Base-by-base conservation (phyloP, 1,140 invertebrate genomes). In the Spodoptera frugiperda region DNA sequence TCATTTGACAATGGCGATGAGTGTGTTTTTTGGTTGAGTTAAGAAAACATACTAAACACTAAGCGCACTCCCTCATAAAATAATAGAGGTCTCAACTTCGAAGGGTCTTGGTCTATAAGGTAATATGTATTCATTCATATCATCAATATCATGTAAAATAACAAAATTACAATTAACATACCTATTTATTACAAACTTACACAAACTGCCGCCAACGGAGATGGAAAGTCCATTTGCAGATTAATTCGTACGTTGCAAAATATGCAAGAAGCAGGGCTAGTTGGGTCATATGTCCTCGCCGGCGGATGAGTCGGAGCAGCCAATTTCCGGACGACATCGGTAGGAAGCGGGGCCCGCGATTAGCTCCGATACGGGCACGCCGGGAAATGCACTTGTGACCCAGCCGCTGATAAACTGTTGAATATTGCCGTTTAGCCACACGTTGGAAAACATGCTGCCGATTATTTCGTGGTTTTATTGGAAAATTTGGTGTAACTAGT, bases 331-430 rank as follows among this genome's bases (percentile, higher is more conserved):
- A 17, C 21, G 9, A 54, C 68, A 49, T 48, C 55, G 71, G 71
- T 49, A 59, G 71, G 71, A 73, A 73, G 55, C 54, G 39, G 44
- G 33, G 44, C 61, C 55, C 55, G 14, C 71, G 71, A 73, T 73
- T 73, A 73, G 71, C 39, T 19, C 19, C 44, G 55, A 59, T 59
- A 57, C 39, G 19, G 6, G 12, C 17, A 4, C 44, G 33, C 71
- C 71, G 71, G 71, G 71, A 73, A 73, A 73, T 73, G 71, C 71
- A 73, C 71, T 73, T 19, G 44, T 59, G 54, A 46, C 19, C 55
- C 21, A 49, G 8, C 51, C 39, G n/a, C 71, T 73, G 71, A 73
- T 73, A 73, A 61, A 59, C 44, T 73, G 71, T 19, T 61, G 39
- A 73, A 73, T 73, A 59, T 12, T 21, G 25, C 19, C 21, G 39